Conservation (phyloP, 2,888 invertebrate species). For the Esperia sulphurella region DNA sequence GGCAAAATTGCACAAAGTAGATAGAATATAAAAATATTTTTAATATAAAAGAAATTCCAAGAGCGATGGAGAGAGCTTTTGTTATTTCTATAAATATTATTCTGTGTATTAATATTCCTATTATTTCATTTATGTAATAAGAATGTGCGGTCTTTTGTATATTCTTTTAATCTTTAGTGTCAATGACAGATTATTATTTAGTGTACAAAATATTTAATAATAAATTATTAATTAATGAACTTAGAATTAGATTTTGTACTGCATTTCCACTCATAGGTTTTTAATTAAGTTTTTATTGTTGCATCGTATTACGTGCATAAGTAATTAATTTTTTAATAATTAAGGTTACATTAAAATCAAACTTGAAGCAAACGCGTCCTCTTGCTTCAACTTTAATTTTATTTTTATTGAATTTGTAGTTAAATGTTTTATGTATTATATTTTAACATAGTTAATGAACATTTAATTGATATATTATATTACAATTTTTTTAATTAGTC, state of each 20-base stretch:
- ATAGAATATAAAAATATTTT: no score
- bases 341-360: conserved; percentile 20
- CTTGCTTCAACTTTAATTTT: conserved; percentile 54
- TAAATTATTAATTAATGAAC: not conserved
- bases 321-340: not conserved
- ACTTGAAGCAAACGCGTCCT: conserved; percentile 69
- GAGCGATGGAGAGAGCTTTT: no score
- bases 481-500: no score
- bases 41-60: no score
- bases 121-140: no score
- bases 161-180: not conserved
- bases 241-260: conserved; percentile 40
- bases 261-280: conserved; percentile 54
- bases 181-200: not conserved
- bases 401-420: not conserved
- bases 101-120: no score
- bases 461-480: not conserved
- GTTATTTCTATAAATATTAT: no score
- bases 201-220: not conserved
- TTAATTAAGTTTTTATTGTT: conserved; percentile 3
- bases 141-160: no score
- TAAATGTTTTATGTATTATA: not conserved
- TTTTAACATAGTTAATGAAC: no score
- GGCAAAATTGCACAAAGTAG: no score
- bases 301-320: no score